Conservation (phyloP, 1,140 invertebrate species). For the Papilio aristodemus region DNA sequence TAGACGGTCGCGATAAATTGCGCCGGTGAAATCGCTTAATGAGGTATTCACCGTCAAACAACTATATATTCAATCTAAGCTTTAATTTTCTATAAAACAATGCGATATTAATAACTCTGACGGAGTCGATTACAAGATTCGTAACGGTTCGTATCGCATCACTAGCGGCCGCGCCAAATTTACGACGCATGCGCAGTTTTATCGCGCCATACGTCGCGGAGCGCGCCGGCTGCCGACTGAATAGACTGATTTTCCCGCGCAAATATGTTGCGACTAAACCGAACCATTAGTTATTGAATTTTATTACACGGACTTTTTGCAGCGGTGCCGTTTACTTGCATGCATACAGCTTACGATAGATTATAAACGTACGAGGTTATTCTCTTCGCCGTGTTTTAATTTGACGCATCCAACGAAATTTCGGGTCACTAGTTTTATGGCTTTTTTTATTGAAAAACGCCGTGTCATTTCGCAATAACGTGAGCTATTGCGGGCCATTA, state of each 20-base stretch:
- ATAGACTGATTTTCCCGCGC: constrained; percentile 59
- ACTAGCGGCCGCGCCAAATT: constrained; percentile 50
- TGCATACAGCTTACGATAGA: neutral
- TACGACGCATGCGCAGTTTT: constrained; percentile 55
- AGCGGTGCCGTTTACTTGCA: neutral
- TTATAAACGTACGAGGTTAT: neutral
- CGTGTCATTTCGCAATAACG: constrained; percentile 40
- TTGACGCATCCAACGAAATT: constrained; percentile 32
- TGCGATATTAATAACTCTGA: constrained; percentile 29
- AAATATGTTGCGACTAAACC: constrained; percentile 47
- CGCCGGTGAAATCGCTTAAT: constrained; percentile 43
- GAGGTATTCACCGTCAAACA: constrained; percentile 22
- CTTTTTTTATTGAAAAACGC: constrained; percentile 43
- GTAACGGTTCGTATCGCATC: constrained; percentile 38
- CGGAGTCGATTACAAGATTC: constrained; percentile 35
- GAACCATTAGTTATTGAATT: constrained; percentile 39
- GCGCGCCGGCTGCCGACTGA: constrained; percentile 40
- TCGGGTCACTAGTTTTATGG: constrained; percentile 37
- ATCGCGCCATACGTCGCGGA: constrained; percentile 43
- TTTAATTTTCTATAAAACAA: constrained; percentile 16
- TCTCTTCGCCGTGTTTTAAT: neutral
- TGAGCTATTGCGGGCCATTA: constrained; percentile 26
- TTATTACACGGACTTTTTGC: constrained; percentile 41
- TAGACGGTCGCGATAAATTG: constrained; percentile 45
- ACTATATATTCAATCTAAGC: neutral